Percentiles rank a stretch among this genome's conserved stretches.
These are phyloP conservation scores for Hippoglossus stenolepis DNA, from an alignment of 2,113 vertebrate genomes.

Conservation along the genomic window DNA sequence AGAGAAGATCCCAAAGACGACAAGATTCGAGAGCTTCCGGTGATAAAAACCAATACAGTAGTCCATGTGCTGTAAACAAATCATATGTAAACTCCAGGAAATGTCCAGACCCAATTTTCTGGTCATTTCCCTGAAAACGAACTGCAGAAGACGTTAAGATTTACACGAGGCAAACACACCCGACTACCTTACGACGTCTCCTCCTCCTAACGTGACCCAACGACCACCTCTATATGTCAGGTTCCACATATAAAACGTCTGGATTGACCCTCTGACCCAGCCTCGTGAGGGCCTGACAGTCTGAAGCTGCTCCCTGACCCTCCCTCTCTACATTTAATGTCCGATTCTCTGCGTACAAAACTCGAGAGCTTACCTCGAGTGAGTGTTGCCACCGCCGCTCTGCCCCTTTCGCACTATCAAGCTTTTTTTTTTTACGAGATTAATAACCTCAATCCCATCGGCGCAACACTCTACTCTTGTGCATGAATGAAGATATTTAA, in stretches of 20 bases:
- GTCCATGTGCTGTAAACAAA: no score
- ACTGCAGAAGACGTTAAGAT: background rate
- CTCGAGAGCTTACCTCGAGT: background rate
- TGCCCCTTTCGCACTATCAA: conserved; percentile 28
- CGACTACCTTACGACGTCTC: background rate
- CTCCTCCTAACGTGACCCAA: background rate
- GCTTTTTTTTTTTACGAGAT: no score
- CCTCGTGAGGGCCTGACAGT: background rate
- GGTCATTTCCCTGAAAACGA: background rate
- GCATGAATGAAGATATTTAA: conserved; percentile 30
- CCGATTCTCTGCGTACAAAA: background rate
- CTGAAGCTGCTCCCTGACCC: conserved; percentile 11
- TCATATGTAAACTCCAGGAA: no score
- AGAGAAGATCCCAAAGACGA: no score
- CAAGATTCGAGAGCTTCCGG: no score
- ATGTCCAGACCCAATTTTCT: no score
- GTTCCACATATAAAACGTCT: background rate
- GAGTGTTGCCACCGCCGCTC: background rate
- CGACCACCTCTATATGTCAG: background rate
- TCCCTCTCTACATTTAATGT: conserved; percentile 11
- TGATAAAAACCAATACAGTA: no score
- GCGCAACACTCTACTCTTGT: conserved; percentile 2
- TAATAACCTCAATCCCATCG: conserved; percentile 40
- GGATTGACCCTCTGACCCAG: background rate
- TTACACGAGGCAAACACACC: no score